Evolutionary conservation across 2,797 vertebrate genomes (phyloP), one percentile per base, ranked within the genome.

Genomic region (Neosilurus mollespiculum): DNA sequence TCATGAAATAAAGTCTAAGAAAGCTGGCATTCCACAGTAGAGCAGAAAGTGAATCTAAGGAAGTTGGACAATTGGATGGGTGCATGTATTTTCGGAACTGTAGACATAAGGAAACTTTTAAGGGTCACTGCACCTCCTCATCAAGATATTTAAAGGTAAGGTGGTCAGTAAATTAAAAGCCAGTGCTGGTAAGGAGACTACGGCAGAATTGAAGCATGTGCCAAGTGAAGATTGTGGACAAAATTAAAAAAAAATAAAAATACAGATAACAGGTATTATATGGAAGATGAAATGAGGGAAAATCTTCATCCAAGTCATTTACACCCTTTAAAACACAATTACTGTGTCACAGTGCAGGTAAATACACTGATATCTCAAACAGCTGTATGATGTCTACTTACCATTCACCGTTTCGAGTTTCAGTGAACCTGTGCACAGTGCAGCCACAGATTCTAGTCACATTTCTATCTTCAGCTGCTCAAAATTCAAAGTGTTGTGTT

Each of bases 21-120:
- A 9, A 88, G 75, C 26, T 85, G 22, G 82, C 93, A 95, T 76
- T 95, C 90, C n/a, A 93, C 92, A 16, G 91, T 53, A 0, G 93
- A 94, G 81, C 94, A 95, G 93, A 85, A 95, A 94, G 84, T 92
- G 92, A 78, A 95, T 94, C 92, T 95, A 83, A 30, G 64, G 7
- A 24, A 18, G 2, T 9, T 37, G 18, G 20, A 34, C 26, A 71
- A 24, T 8, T 2, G 16, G 16, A 67, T 3, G 6, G 43, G 54
- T 16, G 12, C 2, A 30, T 56, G 11, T 9, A 53, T 26, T 18
- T 18, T 16, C 2, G 6, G 64, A n/a, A 12, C 24, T 3, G 24
- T 1, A 10, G 0, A 9, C 1, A n/a, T 10, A 3, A 7, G 54
- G 1, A 43, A 67, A 22, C 5, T 62, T 8, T 15, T 43, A 11